These are phyloP conservation scores for Muraenolepis orangiensis DNA, from an alignment of 2,797 vertebrate genomes.

Conservation along the genomic window DNA sequence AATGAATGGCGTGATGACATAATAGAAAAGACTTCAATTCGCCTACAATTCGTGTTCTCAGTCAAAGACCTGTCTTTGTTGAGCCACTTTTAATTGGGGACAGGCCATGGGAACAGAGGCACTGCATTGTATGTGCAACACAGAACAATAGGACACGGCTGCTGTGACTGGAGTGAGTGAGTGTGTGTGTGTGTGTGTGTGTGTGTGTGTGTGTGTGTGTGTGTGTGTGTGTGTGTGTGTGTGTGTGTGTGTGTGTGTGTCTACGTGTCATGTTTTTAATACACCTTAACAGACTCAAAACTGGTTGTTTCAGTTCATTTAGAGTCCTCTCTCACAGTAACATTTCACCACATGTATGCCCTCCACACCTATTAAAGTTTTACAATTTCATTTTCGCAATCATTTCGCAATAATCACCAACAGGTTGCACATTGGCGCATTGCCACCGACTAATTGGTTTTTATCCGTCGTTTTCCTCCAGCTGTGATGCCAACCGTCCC, in stretches of 20 bases:
- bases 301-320: background rate
- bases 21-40: background rate
- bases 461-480: slow-evolving; percentile 1
- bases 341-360: background rate
- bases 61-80: slow-evolving; percentile 47
- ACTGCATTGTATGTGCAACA: slow-evolving; percentile 40
- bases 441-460: slow-evolving; percentile 4
- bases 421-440: background rate
- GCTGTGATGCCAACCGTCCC: slow-evolving; percentile 32
- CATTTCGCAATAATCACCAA: background rate
- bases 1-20: slow-evolving; percentile 14
- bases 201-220: too few relatives aligned
- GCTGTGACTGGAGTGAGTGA: background rate
- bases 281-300: too few relatives aligned
- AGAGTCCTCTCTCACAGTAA: background rate
- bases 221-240: too few relatives aligned
- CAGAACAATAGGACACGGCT: slow-evolving; percentile 54
- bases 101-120: slow-evolving; percentile 46
- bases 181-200: slow-evolving; percentile 1
- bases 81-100: slow-evolving; percentile 26
- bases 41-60: too few relatives aligned
- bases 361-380: background rate
- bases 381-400: background rate
- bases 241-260: too few relatives aligned
- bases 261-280: too few relatives aligned